Evolutionary conservation across 1,140 invertebrate genomes (phyloP), one percentile per base, ranked within the genome.

Genomic region (Scaptomyza graminum): DNA sequence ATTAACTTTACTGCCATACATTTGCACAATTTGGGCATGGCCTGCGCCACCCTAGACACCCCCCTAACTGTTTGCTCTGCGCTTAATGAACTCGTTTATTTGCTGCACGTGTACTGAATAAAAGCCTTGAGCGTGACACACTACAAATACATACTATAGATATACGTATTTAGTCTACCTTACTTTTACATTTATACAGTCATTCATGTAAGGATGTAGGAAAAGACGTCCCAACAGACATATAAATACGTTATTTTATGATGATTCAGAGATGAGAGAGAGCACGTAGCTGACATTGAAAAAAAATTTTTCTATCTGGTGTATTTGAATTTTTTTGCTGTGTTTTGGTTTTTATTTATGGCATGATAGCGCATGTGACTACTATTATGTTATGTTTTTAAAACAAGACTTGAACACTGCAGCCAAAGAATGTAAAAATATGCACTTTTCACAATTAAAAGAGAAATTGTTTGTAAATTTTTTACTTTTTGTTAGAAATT

Each of bases 81-180:
- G 18, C 75, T 71, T 82, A 82, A 82, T 82, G 79, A 82, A 82
- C 79, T 82, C 79, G 80, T 79, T 84, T 74, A 82, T 82, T 74
- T 75, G 76, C 67, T 83, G 80, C 80, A 82, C 79, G 79, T 83
- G 79, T 51, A 66, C 75, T 37, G 79, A 74, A 82, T 79, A 65
- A 68, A 77, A 61, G 59, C 43, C 68, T 77, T 76, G 67, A 77
- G 61, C 46, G 54, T 56, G 51, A 39, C 34, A 16, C 49, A 57
- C 67, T 25, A 47, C 28, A 65, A 41, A 25, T 60, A 61, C 18
- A 22, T 22, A 22, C 2, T 22, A 22, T 22, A 22, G 18, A 22
- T 25, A n/a, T 16, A 15, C 12, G 25, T 13, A 51, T 0, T 54
- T 46, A 37, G 12, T 41, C 11, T 41, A 41, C 37, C 76, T 60